Conservation (phyloP, 2,797 vertebrate species). For the Phaenicophaeus curvirostris region DNA sequence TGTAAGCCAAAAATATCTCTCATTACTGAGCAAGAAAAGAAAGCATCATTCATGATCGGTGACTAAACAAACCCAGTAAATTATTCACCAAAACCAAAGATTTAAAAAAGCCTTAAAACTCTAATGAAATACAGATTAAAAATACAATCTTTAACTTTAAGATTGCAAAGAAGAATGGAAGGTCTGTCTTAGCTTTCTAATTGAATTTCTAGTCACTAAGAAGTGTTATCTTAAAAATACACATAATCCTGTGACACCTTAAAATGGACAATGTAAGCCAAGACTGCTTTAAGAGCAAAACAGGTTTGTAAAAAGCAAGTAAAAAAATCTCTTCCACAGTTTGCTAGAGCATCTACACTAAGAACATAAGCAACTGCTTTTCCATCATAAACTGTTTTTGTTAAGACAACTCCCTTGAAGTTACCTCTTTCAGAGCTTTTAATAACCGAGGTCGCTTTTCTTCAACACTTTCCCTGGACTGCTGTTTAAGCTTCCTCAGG, state of each 20-base stretch:
- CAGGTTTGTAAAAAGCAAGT: neutral
- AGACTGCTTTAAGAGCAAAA: neutral
- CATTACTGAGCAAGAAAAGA: neutral
- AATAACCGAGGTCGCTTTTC: constrained; percentile 97
- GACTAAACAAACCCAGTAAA: neutral
- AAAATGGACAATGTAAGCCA: neutral
- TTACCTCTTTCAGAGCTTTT: constrained; percentile 95
- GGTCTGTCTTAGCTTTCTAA: neutral
- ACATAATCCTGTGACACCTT: neutral
- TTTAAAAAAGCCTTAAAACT: neutral
- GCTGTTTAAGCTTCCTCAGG: constrained; percentile 96
- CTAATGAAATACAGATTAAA: neutral
- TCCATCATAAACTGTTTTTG: accelerated
- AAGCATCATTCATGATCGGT: neutral
- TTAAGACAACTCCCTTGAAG: neutral
- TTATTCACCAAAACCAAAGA: neutral
- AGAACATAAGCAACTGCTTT: neutral
- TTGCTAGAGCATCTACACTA: neutral
- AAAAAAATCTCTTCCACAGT: neutral
- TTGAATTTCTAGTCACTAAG: neutral
- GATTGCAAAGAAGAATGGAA: accelerated
- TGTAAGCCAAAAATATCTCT: neutral
- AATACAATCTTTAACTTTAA: neutral
- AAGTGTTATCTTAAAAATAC: neutral
- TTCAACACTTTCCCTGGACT: constrained; percentile 97